A percentile compares a stretch with the other conserved stretches of the same genome.
phyloP scores from a whole-genome alignment of 2,888 invertebrate genomes.

The Ochlodes sylvanus region DNA sequence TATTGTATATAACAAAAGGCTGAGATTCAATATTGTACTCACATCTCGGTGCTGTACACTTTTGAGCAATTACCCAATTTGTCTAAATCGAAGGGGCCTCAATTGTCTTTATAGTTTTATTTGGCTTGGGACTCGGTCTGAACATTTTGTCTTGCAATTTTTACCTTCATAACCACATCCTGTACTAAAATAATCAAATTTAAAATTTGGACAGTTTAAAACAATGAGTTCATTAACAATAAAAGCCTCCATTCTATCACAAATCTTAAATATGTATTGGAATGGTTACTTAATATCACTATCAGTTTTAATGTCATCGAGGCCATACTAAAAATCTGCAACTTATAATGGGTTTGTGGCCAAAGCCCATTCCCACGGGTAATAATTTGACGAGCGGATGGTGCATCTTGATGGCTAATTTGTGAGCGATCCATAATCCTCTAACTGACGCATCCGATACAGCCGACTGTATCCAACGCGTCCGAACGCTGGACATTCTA shows the following conservation, averaged over 20 bases:
- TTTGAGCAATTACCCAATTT: conserved; percentile 54
- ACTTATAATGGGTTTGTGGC: not conserved
- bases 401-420: conserved; percentile 35
- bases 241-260: too few relatives aligned
- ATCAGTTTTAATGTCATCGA: not conserved
- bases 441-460: conserved; percentile 38
- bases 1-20: not conserved
- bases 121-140: conserved; percentile 38
- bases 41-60: conserved; percentile 19
- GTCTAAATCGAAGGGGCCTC: conserved; percentile 47
- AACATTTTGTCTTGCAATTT: not conserved
- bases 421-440: conserved; percentile 37
- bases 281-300: too few relatives aligned
- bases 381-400: conserved; percentile 30
- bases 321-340: not conserved
- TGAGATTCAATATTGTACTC: not conserved
- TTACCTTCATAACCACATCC: not conserved
- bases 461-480: not conserved
- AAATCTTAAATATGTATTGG: too few relatives aligned
- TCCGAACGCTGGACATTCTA: conserved; percentile 2
- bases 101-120: conserved; percentile 47
- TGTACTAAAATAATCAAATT: not conserved
- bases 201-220: not conserved
- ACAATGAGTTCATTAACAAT: not conserved
- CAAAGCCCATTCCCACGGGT: conserved; percentile 26